Evolutionary conservation across 2,113 vertebrate species (phyloP).

Genomic region (Columbina picui): DNA sequence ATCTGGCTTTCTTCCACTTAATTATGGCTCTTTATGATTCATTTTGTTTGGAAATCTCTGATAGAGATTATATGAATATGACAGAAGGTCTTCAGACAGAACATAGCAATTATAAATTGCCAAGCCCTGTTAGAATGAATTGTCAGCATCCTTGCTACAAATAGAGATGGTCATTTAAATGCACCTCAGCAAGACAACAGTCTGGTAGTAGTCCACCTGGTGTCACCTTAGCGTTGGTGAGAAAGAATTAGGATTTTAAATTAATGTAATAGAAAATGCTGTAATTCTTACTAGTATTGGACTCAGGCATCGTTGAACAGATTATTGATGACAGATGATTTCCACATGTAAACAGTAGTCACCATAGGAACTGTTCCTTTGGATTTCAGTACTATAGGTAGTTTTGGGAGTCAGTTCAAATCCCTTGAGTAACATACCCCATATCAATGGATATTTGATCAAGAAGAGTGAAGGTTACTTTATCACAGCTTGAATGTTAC

Average conservation of each 20-base stretch:
- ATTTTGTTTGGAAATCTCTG: slow-evolving; percentile 58
- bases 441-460: neutral
- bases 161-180: neutral
- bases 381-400: neutral
- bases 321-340: neutral
- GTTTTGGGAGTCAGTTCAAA: neutral
- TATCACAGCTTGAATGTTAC: neutral
- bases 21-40: slow-evolving; percentile 55
- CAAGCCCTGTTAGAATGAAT: slow-evolving; percentile 7
- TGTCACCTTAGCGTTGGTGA: neutral
- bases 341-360: neutral
- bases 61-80: slow-evolving; percentile 5
- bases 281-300: neutral
- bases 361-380: neutral
- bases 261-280: neutral
- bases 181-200: neutral
- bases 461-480: neutral
- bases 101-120: slow-evolving; percentile 49
- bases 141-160: slow-evolving; percentile 13
- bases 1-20: slow-evolving; percentile 56
- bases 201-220: neutral
- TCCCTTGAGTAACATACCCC: neutral
- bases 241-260: neutral
- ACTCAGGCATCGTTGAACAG: neutral
- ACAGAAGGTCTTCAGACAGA: slow-evolving; percentile 56